Conservation (phyloP, 2,113 vertebrate genomes). For the Fregata magnificens region DNA sequence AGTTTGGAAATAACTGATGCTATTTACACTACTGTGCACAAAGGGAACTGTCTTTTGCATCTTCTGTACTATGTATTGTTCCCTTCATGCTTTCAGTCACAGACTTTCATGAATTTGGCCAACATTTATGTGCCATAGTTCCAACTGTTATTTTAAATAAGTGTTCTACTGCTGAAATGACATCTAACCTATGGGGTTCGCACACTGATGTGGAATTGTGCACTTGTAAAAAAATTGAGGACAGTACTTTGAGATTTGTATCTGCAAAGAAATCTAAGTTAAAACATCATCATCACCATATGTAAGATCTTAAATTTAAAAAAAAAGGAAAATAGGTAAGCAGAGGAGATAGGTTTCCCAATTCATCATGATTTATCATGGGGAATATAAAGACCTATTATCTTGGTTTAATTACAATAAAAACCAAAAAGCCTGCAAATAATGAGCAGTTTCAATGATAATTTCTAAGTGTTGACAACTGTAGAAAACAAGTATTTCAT, state of each 20-base stretch:
- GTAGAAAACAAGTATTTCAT: neutral
- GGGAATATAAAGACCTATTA: neutral
- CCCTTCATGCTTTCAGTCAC: neutral
- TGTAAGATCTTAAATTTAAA: neutral
- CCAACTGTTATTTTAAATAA: neutral
- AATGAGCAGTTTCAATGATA: neutral
- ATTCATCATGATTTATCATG: neutral
- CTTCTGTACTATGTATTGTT: neutral
- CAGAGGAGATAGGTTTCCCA: neutral
- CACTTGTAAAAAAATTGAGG: neutral
- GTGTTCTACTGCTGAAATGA: neutral
- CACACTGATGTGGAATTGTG: neutral
- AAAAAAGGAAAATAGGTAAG: neutral
- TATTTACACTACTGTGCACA: neutral
- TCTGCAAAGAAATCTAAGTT: neutral
- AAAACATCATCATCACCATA: neutral
- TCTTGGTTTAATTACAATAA: neutral
- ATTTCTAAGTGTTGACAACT: neutral
- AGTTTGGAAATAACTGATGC: neutral
- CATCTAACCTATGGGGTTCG: neutral
- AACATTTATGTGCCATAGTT: neutral
- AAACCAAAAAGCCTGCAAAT: neutral
- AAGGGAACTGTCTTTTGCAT: neutral
- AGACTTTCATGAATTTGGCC: neutral
- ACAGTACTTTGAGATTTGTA: neutral